Base-by-base conservation (phyloP, 2,888 invertebrate genomes). In the Drosophila prolongata region DNA sequence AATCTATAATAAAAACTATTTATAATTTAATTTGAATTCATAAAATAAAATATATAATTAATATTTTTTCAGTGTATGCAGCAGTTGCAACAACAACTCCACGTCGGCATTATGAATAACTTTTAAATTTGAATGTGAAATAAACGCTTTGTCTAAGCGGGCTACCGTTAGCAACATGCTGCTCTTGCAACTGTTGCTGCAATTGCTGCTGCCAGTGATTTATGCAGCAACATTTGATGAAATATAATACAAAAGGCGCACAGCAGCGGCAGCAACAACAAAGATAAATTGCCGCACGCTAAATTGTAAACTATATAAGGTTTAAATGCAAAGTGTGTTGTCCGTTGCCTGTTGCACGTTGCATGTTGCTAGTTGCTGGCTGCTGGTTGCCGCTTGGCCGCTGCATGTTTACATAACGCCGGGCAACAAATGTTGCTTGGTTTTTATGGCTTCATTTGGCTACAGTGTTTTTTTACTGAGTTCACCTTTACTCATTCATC, bases 51-150 rank as follows among this genome's bases (percentile, higher is more conserved):
- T 8, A 8, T 8, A 6, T 3, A 6, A 24, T n/a, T 3, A 11
- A 27, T 6, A 8, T 19, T n/a, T 5, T 11, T 49, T 5, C 50
- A 14, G 30, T 59, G 30, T 14, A 53, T 8, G 27, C 62, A 59
- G 19, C 46, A 56, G 27, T 37, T 67, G 56, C 54, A 56, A 34
- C 54, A 34, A 54, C 55, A 44, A 50, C 69, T 50, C 62, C 62
- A 42, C 44, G 78, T 78, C 82, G 83, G 82, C 85, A 85, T 87
- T 85, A 85, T 85, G 85, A 85, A 85, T 85, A 87, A 85, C 87
- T 85, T 85, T 82, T 65, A 75, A 82, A 85, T 85, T 84, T 87
- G 85, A 87, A 85, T 85, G 87, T 87, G 87, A 85, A 87, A 87
- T 85, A 85, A 85, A 87, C 85, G 85, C 85, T 82, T 85, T 85